Evolutionary conservation across 2,797 vertebrate species (phyloP), one percentile per base, ranked within the genome.

Genomic region (Buphagus erythrorhynchus): DNA sequence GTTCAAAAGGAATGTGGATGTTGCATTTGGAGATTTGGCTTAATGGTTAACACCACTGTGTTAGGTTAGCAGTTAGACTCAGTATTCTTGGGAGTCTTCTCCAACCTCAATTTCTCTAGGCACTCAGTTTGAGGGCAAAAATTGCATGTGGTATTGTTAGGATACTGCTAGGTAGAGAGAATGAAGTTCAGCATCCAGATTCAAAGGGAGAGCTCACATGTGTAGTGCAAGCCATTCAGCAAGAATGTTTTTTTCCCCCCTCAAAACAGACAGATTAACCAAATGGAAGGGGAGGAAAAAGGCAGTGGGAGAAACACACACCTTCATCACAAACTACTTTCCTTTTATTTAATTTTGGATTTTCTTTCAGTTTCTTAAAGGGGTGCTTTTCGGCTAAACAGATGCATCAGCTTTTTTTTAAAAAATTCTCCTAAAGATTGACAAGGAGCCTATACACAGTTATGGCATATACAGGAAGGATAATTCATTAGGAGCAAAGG

Each of bases 261-360:
- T 40, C 28, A 73, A 74, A 43, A 31, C 35, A 93, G 45, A 62
- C 16, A 83, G 65, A 52, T 52, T 90, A 91, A 67, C 35, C 81
- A 72, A 93, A 94, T 83, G 75, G 14, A 66, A 69, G 25, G 26
- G 40, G 63, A 68, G 16, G 38, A 52, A 72, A 93, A 61, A 80
- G 42, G 26, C 52, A 74, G 52, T 46, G 21, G 31, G 55, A 88
- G 31, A 58, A 74, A 62, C 20, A 79, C 8, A 58, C 5, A 52
- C 9, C 43, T 55, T 88, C 58, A 86, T 42, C 40, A 73, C 38
- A 83, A 63, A 90, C 93, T 10, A 83, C 66, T 73, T 97, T 96
- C 86, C 66, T 91, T 81, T 73, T 22, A 42, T 79, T 79, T 58
- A 5, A 38, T 55, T 76, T 62, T 49, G 20, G 1, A 21, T 90